phyloP scores from a whole-genome alignment of 2,113 vertebrate genomes.

The Orthonyx spaldingii region DNA sequence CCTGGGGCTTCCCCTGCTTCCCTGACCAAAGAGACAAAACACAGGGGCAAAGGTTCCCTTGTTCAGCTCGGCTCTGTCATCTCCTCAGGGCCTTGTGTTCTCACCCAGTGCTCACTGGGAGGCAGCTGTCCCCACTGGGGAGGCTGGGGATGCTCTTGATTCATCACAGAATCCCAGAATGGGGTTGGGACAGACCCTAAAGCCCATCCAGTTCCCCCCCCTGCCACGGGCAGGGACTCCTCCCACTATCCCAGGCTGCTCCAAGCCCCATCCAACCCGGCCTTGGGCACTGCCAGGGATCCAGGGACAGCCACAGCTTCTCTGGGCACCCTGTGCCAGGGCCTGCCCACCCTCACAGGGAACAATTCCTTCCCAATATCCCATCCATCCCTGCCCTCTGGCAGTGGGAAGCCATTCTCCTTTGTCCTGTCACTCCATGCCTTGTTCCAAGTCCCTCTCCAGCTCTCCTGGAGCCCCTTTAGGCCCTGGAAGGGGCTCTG shows the following conservation, averaged over 20 bases:
- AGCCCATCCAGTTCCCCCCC: neutral
- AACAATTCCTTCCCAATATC: neutral
- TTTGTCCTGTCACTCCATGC: neutral
- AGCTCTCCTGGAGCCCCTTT: neutral
- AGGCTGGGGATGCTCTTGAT: neutral
- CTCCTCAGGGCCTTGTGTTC: neutral
- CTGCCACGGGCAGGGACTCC: neutral
- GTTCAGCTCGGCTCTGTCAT: neutral
- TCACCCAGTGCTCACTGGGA: fast-evolving
- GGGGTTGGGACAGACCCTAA: neutral
- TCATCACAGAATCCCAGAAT: neutral
- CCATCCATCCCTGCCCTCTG: neutral
- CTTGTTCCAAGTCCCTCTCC: neutral
- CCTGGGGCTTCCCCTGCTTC: neutral
- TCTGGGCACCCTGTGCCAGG: neutral
- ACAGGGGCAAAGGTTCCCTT: neutral
- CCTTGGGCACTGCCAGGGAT: neutral
- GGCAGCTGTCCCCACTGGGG: neutral
- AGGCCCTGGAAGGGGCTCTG: fast-evolving
- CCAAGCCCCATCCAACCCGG: fast-evolving
- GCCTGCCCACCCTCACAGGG: fast-evolving
- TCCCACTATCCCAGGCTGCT: fast-evolving
- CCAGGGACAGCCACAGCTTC: neutral
- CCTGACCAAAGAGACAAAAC: neutral
- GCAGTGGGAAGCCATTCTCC: neutral